Base-by-base conservation (phyloP, 2,888 invertebrate species). In the Rhagium mordax region DNA sequence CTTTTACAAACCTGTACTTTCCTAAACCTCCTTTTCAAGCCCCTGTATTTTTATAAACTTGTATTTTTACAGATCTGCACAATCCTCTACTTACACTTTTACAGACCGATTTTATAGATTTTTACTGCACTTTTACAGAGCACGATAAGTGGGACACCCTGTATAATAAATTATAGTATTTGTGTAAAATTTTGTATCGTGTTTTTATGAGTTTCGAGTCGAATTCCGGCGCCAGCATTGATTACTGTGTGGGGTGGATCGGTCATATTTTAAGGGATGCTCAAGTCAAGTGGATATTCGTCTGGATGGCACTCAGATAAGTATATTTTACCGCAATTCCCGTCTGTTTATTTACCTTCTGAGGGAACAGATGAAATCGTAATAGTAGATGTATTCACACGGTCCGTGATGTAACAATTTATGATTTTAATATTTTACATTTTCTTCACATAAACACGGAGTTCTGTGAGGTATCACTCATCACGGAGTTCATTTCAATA, bases 351-450 rank as follows among this genome's bases (percentile, higher is more conserved):
- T 69, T 72, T 69, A 69, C 60, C 51, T 59, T 69, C 18, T 20
- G 16, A 33, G 33, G 16, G 51, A 62, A 24, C 64, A 72, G 75
- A 72, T 60, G 62, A 71, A 76, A 76, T 61, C 62, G 62, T 61
- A 76, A 72, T 67, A 55, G 61, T 65, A 70, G 55, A 68, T 71
- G 75, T 73, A 79, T 81, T 81, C 81, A 80, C 81, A 81, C 81
- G 80, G 74, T 78, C 71, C 62, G 74, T 78, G 79, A 79, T 77
- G 79, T 78, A 81, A 81, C 78, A 77, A 76, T 77, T 77, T 79
- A 78, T 79, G 75, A 78, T 78, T 78, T 55, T 79, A 78, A 76
- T 80, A 78, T 80, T 79, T 79, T 74, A 78, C 74, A 77, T 76
- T 69, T 79, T 76, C 77, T 76, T 77, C 75, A 79, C 78, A 78